Conservation (phyloP, 2,797 vertebrate species). For the Phalanger gymnotis region DNA sequence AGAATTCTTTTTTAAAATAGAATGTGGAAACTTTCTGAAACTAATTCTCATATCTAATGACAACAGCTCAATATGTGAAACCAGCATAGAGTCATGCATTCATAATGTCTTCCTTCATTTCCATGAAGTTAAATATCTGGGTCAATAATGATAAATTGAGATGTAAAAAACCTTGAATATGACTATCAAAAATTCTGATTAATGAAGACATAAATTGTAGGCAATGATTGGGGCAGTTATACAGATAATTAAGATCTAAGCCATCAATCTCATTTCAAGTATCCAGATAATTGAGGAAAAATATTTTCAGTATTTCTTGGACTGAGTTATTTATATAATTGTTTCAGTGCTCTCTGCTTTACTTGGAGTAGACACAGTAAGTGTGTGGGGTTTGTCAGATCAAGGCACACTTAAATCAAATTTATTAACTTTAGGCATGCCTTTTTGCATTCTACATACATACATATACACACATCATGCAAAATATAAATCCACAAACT, state of each 20-base stretch:
- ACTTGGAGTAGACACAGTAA: not conserved
- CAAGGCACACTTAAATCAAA: not conserved
- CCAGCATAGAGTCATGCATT: not conserved
- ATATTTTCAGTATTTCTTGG: not conserved
- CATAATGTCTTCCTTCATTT: not conserved
- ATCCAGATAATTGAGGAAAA: not conserved
- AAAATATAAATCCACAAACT: not conserved
- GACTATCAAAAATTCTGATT: not conserved
- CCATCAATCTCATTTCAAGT: not conserved
- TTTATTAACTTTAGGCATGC: constrained; percentile 10
- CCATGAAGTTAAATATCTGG: not conserved
- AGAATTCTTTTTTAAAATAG: not conserved
- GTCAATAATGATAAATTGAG: not conserved
- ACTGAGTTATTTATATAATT: not conserved
- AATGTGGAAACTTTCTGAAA: not conserved
- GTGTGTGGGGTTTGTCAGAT: not conserved
- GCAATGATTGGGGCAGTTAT: not conserved
- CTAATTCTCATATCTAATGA: not conserved
- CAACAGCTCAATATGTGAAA: not conserved
- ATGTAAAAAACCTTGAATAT: not conserved
- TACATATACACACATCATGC: not conserved
- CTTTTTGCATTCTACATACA: not conserved
- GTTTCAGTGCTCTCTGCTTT: not conserved
- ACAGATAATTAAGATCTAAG: not conserved
- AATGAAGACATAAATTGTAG: not conserved